phyloP scores from a whole-genome alignment of 2,113 vertebrate species.

The Ictidomys tridecemlineatus region DNA sequence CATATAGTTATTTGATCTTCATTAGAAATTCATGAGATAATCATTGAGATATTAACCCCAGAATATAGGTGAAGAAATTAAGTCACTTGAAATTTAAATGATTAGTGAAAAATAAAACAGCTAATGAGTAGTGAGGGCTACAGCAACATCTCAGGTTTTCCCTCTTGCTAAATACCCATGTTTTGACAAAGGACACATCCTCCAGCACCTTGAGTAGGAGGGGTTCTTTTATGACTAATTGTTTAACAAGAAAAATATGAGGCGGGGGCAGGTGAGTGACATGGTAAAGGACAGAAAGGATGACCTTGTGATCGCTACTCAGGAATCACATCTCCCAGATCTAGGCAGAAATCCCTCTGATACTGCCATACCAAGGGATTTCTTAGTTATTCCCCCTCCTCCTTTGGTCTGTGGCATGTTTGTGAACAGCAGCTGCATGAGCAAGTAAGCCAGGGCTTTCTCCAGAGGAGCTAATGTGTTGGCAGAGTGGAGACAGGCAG shows the following conservation, averaged over 20 bases:
- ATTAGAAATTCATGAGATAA: slow-evolving; percentile 8
- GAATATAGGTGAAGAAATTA: slow-evolving; percentile 1
- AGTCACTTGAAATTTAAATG: background rate
- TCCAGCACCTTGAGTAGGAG: background rate
- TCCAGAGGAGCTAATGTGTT: background rate
- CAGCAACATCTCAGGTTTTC: background rate
- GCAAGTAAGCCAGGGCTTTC: background rate
- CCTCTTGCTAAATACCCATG: background rate
- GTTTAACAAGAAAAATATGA: background rate
- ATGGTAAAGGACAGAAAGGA: background rate
- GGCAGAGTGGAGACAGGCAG: background rate
- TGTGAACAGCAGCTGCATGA: slow-evolving; percentile 24
- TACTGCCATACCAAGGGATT: background rate
- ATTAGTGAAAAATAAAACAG: background rate
- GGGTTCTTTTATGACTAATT: background rate
- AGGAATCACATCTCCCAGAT: background rate
- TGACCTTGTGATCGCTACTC: background rate
- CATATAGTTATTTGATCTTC: background rate
- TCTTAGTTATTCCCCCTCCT: background rate
- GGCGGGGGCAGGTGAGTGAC: background rate
- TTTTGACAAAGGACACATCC: accelerated
- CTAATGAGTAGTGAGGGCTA: background rate
- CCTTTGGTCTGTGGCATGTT: background rate
- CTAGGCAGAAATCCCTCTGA: background rate
- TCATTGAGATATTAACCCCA: background rate